phyloP scores from a whole-genome alignment of 2,113 vertebrate species.

The Grallaria varia region DNA sequence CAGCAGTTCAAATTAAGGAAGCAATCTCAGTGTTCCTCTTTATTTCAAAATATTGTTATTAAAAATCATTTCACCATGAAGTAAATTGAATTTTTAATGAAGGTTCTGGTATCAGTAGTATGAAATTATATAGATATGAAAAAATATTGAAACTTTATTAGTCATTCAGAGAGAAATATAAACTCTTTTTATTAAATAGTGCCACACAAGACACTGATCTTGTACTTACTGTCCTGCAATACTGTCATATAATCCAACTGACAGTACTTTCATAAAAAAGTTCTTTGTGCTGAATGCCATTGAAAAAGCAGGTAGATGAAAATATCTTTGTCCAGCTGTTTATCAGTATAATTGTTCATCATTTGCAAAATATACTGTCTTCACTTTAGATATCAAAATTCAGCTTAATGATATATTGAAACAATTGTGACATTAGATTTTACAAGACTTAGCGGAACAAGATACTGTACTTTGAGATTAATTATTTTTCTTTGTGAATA shows the following conservation, averaged over 20 bases:
- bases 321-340: neutral
- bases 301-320: neutral
- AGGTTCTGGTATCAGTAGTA: neutral
- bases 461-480: fast-evolving
- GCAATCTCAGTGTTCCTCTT: neutral
- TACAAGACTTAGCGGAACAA: neutral
- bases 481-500: neutral
- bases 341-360: neutral
- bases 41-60: neutral
- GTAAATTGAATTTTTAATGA: neutral
- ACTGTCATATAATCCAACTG: neutral
- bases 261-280: neutral
- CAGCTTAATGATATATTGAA: neutral
- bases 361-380: neutral
- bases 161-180: neutral
- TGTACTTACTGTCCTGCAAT: neutral
- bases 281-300: neutral
- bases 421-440: neutral
- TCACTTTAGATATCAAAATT: neutral
- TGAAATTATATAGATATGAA: neutral
- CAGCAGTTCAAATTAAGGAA: neutral
- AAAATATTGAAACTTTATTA: neutral
- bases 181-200: neutral
- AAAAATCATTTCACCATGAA: neutral
- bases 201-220: neutral